Conservation (phyloP, 2,113 vertebrate species). For the Leptocoma aspasia region DNA sequence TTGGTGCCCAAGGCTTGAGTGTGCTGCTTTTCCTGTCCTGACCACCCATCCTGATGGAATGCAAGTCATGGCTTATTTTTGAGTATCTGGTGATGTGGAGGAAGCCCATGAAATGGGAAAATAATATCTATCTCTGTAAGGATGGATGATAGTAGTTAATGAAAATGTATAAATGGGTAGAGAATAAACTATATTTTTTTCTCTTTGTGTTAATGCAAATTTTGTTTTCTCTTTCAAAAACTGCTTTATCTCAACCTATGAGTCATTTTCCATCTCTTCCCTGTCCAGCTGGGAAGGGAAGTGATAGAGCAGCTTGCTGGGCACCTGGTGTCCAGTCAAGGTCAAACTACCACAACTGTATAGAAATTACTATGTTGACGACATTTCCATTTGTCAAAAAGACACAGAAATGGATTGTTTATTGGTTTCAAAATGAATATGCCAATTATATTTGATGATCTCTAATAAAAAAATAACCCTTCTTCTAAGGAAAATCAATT, state of each 20-base stretch:
- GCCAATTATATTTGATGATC: not conserved
- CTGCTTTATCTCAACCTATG: not conserved
- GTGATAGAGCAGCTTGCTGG: not conserved
- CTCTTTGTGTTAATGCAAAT: not conserved
- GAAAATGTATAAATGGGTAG: not conserved
- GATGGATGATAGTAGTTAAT: not conserved
- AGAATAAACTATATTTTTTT: not conserved
- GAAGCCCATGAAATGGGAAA: not conserved
- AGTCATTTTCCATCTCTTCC: not conserved
- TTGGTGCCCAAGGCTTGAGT: fast-evolving
- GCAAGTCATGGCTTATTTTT: not conserved
- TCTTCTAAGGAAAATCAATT: not conserved
- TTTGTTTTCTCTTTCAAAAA: not conserved
- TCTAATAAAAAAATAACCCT: not conserved
- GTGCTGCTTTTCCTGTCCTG: not conserved
- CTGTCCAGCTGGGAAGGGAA: not conserved
- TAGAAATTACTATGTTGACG: not conserved
- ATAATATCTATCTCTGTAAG: not conserved
- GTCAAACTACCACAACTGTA: not conserved
- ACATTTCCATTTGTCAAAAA: not conserved
- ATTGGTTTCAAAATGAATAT: not conserved
- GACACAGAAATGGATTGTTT: not conserved
- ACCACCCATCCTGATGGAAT: not conserved
- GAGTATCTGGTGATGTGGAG: not conserved
- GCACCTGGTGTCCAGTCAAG: not conserved